Evolutionary conservation across 2,888 invertebrate genomes (phyloP).

Genomic region (Opisthograptis luteolata): DNA sequence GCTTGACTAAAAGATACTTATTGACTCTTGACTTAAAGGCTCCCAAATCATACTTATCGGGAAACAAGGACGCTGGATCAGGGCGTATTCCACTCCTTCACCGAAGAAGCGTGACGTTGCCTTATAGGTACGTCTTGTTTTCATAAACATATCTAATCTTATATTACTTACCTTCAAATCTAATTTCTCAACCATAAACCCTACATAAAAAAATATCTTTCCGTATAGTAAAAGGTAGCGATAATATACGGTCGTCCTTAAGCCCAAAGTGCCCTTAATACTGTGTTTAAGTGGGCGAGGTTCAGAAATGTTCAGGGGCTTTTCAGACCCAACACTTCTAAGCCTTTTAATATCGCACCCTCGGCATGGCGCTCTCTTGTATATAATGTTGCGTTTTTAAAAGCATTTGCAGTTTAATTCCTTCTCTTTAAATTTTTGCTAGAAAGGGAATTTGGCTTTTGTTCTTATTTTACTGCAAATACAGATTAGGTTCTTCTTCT

Average conservation of each 20-base stretch:
- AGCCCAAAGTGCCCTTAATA: slow-evolving; percentile 81
- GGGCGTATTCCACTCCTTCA: too few species aligned
- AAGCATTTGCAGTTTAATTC: slow-evolving; percentile 55
- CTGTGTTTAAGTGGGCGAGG: slow-evolving; percentile 81
- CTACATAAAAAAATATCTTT: slow-evolving; percentile 45
- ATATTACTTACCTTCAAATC: slow-evolving; percentile 7
- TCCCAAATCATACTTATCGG: too few species aligned
- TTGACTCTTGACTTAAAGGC: too few species aligned
- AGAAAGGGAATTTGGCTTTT: neutral
- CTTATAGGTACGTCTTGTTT: too few species aligned
- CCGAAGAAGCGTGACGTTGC: too few species aligned
- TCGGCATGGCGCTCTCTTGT: slow-evolving; percentile 53
- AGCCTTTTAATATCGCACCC: slow-evolving; percentile 82
- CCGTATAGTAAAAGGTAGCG: slow-evolving; percentile 61
- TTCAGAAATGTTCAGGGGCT: slow-evolving; percentile 78
- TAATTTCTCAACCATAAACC: slow-evolving; percentile 18
- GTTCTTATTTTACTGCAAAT: too few species aligned
- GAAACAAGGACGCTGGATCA: too few species aligned
- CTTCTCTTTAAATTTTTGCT: neutral
- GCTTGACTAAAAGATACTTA: too few species aligned
- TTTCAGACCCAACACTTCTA: slow-evolving; percentile 81
- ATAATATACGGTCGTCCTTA: slow-evolving; percentile 76
- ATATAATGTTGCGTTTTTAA: slow-evolving; percentile 69
- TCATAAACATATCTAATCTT: too few species aligned
- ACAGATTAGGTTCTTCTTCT: too few species aligned